Percentiles rank a stretch among this genome's conserved stretches.
Evolutionary conservation across 2,797 vertebrate genomes (phyloP).

Genomic region (Sparidentex hasta): DNA sequence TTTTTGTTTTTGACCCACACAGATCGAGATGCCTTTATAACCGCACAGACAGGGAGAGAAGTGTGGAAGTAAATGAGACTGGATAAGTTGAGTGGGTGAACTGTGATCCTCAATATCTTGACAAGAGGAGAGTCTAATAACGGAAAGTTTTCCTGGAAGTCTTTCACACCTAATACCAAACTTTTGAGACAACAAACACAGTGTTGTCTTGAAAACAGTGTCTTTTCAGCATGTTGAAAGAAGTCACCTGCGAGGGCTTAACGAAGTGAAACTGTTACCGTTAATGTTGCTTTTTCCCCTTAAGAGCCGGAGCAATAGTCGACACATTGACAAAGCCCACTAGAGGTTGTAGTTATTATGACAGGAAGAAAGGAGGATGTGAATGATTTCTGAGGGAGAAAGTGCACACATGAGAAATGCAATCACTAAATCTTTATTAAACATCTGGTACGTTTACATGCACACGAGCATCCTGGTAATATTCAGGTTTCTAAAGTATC

Average conservation of each 20-base stretch:
- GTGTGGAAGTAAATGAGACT: slow-evolving; percentile 32
- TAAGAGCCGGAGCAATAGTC: neutral
- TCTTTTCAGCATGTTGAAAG: neutral
- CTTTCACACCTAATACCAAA: slow-evolving; percentile 22
- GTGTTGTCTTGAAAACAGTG: too few relatives aligned
- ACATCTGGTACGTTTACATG: neutral
- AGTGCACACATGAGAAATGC: too few relatives aligned
- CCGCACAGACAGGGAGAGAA: neutral
- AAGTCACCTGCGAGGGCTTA: neutral
- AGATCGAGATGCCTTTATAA: slow-evolving; percentile 13
- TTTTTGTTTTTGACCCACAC: neutral
- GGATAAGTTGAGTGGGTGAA: slow-evolving; percentile 18
- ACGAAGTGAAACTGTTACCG: neutral
- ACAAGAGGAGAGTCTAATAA: slow-evolving; percentile 25
- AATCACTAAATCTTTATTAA: neutral
- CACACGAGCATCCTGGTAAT: too few relatives aligned
- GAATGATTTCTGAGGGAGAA: too few relatives aligned
- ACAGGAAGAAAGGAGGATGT: too few relatives aligned
- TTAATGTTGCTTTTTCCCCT: neutral
- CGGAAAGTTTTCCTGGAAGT: slow-evolving; percentile 17
- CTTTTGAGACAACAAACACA: slow-evolving; percentile 31
- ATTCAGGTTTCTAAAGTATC: too few relatives aligned
- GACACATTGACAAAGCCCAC: too few relatives aligned
- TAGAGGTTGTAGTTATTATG: too few relatives aligned
- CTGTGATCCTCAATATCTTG: slow-evolving; percentile 47